Evolutionary conservation across 2,888 invertebrate genomes (phyloP), one percentile per base, ranked within the genome.

Genomic region (Drosophila setosimentum): DNA sequence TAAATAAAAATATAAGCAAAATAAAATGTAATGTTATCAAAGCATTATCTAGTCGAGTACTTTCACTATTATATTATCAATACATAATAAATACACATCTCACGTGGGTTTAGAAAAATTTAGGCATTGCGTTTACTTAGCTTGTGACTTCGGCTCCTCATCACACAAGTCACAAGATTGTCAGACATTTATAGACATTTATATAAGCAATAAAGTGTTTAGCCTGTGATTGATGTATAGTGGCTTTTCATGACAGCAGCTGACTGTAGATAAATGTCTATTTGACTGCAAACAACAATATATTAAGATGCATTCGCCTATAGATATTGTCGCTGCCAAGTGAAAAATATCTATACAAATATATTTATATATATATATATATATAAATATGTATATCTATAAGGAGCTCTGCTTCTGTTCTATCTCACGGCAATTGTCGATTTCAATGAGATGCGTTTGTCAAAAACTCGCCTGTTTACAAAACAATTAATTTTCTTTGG

Each of bases 401-500:
- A 18, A 55, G 42, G 29, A 63, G 57, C 40, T 69, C 71, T 67
- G 68, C 63, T 78, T 73, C 70, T 73, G 75, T 82, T 73, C 82
- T 68, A 40, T 70, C 61, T 71, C 80, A 80, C 59, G 65, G 71
- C 74, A 70, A 81, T 80, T 68, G 65, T 73, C 68, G 72, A 80
- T 72, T 70, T 77, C 64, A 74, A 72, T 82, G 85, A 68, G 48
- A 68, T 71, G 72, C 69, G 66, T 77, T 78, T 78, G 81, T 83
- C 76, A 64, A 69, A 68, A 60, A 68, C 83, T 88, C 84, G 60
- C 83, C 70, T 86, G 85, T 86, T 86, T 86, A 86, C 85, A 89
- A 86, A 86, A 86, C 85, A 89, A 86, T 86, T 86, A 87, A 89
- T 86, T 86, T 86, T 89, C 89, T 66, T 73, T 69, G 68, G 79